phyloP scores from a whole-genome alignment of 2,113 vertebrate genomes.

The Syrmaticus mikado region DNA sequence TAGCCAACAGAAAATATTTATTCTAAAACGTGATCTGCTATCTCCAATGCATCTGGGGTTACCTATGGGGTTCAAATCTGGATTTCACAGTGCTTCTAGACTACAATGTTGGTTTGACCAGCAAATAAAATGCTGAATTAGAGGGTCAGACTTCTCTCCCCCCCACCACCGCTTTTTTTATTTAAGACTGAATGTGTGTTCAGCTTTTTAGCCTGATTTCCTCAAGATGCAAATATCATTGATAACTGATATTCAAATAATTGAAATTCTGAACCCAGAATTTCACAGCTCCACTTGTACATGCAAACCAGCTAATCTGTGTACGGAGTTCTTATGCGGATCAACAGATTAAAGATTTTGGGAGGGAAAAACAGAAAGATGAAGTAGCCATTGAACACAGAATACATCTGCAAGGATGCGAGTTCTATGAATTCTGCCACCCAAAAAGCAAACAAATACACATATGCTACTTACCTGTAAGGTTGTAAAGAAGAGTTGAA shows the following conservation, averaged over 20 bases:
- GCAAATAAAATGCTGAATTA: not conserved
- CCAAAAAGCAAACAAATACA: not conserved
- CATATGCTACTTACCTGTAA: slow-evolving; percentile 82
- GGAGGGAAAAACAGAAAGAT: not conserved
- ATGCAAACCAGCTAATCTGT: not conserved
- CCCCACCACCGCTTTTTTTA: not conserved
- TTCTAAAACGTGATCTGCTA: not conserved
- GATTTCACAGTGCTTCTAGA: not conserved
- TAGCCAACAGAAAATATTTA: not conserved
- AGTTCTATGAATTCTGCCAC: not conserved
- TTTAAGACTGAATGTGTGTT: not conserved
- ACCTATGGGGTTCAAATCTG: not conserved
- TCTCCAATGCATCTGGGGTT: not conserved
- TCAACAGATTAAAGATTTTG: not conserved
- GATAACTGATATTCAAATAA: not conserved
- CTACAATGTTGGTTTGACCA: not conserved
- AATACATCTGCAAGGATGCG: not conserved
- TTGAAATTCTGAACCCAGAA: rapidly evolving
- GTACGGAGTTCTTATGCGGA: not conserved
- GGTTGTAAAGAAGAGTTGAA: slow-evolving; percentile 94
- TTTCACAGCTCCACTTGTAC: not conserved
- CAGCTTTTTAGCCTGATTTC: not conserved
- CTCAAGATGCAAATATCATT: not conserved
- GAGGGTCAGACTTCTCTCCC: not conserved
- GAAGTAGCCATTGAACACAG: not conserved